phyloP scores from a whole-genome alignment of 1,140 invertebrate species.

The Oncopodura yosiiana region DNA sequence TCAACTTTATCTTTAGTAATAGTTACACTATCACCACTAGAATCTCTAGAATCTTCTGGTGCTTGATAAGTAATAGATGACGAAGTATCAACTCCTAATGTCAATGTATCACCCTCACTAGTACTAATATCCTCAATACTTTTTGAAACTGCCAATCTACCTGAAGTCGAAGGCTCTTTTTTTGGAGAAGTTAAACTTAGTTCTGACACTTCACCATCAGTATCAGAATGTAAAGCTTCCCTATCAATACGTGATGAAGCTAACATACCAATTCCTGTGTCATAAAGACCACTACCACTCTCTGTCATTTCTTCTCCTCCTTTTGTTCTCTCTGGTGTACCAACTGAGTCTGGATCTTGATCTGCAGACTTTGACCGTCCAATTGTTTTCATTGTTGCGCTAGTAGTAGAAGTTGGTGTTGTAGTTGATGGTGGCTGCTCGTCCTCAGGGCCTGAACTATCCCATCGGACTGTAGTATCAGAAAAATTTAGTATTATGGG shows the following conservation, averaged over 20 bases:
- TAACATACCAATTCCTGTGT: slow-evolving; percentile 33
- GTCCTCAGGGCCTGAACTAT: slow-evolving; percentile 25
- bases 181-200: slow-evolving; percentile 31
- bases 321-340: slow-evolving; percentile 30
- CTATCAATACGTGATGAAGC: slow-evolving; percentile 27
- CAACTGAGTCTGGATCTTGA: slow-evolving; percentile 26
- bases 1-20: slow-evolving; percentile 19
- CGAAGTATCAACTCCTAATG: not conserved
- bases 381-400: too few relatives aligned
- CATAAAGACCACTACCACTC: slow-evolving; percentile 28
- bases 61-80: slow-evolving; percentile 15
- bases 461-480: slow-evolving; percentile 32
- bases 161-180: slow-evolving; percentile 18
- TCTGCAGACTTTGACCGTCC: not conserved
- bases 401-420: not conserved
- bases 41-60: slow-evolving; percentile 20
- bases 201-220: slow-evolving; percentile 31
- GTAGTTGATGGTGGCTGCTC: too few relatives aligned
- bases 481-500: slow-evolving; percentile 1
- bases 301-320: slow-evolving; percentile 24
- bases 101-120: not conserved
- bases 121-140: slow-evolving; percentile 20
- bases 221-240: slow-evolving; percentile 23
- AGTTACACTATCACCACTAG: slow-evolving; percentile 19
- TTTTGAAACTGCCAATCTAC: not conserved